Conservation (phyloP, 2,113 vertebrate species). For the Psammodynastes pulverulentus region DNA sequence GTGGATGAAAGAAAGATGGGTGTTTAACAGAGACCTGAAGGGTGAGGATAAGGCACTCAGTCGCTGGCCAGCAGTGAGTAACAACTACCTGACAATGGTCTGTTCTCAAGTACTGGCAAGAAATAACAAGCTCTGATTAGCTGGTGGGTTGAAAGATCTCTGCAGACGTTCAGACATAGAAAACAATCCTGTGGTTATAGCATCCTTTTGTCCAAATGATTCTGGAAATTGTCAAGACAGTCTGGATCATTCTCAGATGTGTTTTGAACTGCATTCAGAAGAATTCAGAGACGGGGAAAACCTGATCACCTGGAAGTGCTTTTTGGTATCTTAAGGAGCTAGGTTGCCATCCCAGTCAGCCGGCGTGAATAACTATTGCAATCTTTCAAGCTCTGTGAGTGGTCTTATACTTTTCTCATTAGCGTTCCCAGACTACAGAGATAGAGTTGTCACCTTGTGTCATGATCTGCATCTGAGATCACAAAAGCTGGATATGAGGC, state of each 20-base stretch:
- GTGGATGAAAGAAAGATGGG: background rate
- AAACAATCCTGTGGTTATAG: background rate
- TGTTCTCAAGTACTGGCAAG: background rate
- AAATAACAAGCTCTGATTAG: background rate
- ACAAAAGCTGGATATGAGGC: background rate
- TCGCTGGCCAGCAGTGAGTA: background rate
- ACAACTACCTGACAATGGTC: background rate
- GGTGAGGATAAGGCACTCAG: background rate
- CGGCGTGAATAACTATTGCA: background rate
- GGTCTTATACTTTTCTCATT: background rate
- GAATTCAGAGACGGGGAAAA: background rate
- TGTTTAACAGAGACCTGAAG: background rate
- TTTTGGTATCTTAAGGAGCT: background rate
- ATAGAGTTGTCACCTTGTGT: background rate
- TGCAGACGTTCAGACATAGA: background rate
- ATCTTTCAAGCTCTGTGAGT: background rate
- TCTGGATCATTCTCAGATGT: background rate
- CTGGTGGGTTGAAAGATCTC: background rate
- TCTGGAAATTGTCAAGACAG: background rate
- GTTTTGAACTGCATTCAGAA: background rate
- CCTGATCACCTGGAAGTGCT: background rate
- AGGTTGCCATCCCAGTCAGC: background rate
- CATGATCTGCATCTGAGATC: background rate
- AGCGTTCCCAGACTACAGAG: background rate
- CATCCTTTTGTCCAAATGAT: background rate